Base-by-base conservation (phyloP, 2,797 vertebrate species). In the Prionace glauca region DNA sequence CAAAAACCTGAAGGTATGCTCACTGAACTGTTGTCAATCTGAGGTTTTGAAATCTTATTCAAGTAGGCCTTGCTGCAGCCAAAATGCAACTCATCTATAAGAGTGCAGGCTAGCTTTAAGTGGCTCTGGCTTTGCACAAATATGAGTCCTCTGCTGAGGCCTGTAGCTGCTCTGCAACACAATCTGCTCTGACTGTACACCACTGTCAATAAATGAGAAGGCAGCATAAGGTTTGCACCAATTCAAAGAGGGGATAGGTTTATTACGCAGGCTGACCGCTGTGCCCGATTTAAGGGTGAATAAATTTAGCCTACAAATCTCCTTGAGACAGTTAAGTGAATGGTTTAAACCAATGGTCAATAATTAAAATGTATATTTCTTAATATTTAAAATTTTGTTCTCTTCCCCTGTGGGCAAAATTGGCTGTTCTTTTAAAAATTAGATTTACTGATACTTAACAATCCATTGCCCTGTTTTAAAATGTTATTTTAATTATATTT, bases 401-500 rank as follows among this genome's bases (percentile, higher is more conserved):
- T 50, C 26, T 94, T 77, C 36, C 92, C 29, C 50, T 56, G 71
- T 95, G 69, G 36, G 36, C 36, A 71, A 36, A 71, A 50, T 41
- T 26, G 92, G 67, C 71, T 77, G 45, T 56, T 14, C 41, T 95
- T 95, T 95, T 41, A 95, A 95, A 95, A 95, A 50, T 32, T 77
- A 56, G 93, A n/a, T 95, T 56, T 50, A 36, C 41, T 95, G 45
- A 32, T 72, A 12, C 8, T 77, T 77, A 95, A 95, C 45, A 56
- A 50, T 77, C 26, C 45, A 95, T 60, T 95, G 71, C 56, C 45
- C 32, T 45, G 74, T 95, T 77, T 77, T 77, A 95, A 77, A 95
- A 95, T 74, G 71, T 77, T 95, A 95, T 95, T 95, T 95, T 95
- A 77, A 95, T 95, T 95, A 50, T 77, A 77, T 95, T 95, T 95